Base-by-base conservation (phyloP, 2,113 vertebrate species). In the Dasyornis broadbenti region DNA sequence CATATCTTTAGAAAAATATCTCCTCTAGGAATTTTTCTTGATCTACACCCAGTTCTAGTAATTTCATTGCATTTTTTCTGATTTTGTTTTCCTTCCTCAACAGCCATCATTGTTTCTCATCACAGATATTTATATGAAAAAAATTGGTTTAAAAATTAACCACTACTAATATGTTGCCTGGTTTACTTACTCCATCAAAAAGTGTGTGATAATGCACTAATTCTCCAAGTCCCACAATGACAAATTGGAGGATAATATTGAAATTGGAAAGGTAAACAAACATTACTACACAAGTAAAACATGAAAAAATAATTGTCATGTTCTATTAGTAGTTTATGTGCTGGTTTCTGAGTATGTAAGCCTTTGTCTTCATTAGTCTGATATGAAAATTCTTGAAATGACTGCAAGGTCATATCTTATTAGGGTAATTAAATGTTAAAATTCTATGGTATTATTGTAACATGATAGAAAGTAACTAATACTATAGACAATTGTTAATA, bases 361-460 rank as follows among this genome's bases (percentile, higher is more conserved):
- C 33, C 83, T 95, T 95, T 93, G 64, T 97, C 93, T 98, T 96
- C 91, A 91, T 49, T 97, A 95, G 98, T 95, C 60, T 57, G 63
- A 72, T 93, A 95, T 53, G 68, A 96, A 97, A 97, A 97, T 95
- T 93, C 54, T 84, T 88, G 52, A 95, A 97, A 95, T 95, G 63
- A 97, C 97, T 97, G 68, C 72, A 96, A 73, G 89, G 86, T 96
- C 79, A 53, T 95, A 89, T 96, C 84, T 95, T 82, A 77, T 91
- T 96, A 96, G 45, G 87, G 16, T 14, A 96, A 89, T 87, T 61
- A 96, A 96, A 95, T 86, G 49, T 27, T 92, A 95, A 89, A 97
- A 87, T 92, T 94, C 61, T 88, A 44, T 73, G 42, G 87, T 91
- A 94, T 95, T 91, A 94, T 95, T 95, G 54, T 40, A 93, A 96